phyloP scores from a whole-genome alignment of 2,113 vertebrate genomes.

The Myotis yumanensis region DNA sequence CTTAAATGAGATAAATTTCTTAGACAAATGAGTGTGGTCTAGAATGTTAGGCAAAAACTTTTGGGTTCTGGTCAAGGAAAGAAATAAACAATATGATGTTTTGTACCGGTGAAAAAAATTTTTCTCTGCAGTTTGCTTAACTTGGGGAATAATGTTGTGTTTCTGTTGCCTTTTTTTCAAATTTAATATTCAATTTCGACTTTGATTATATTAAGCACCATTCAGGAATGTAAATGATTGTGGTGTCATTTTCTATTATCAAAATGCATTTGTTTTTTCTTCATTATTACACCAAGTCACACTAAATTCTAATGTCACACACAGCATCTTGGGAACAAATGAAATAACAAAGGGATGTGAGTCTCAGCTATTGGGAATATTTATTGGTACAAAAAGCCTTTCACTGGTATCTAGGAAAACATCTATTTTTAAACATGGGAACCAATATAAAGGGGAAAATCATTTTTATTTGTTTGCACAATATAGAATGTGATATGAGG shows the following conservation, averaged over 20 bases:
- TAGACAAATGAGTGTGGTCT: background rate
- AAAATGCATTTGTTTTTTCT: background rate
- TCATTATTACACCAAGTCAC: slow-evolving; percentile 11
- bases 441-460: background rate
- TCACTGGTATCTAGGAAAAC: background rate
- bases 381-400: background rate
- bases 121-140: slow-evolving; percentile 18
- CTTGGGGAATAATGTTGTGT: background rate
- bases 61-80: background rate
- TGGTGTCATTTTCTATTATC: slow-evolving; percentile 5
- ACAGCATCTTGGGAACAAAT: background rate
- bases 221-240: slow-evolving; percentile 1
- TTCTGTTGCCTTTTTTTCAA: background rate
- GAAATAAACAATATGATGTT: background rate
- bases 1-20: background rate
- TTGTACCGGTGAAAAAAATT: background rate
- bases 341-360: background rate
- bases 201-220: background rate
- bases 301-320: background rate
- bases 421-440: background rate
- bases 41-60: slow-evolving; percentile 8
- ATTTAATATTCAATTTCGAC: background rate
- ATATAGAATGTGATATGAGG: background rate
- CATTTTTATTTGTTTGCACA: background rate
- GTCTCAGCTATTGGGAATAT: background rate